Evolutionary conservation across 2,113 vertebrate species (phyloP).

Genomic region (Puma concolor): DNA sequence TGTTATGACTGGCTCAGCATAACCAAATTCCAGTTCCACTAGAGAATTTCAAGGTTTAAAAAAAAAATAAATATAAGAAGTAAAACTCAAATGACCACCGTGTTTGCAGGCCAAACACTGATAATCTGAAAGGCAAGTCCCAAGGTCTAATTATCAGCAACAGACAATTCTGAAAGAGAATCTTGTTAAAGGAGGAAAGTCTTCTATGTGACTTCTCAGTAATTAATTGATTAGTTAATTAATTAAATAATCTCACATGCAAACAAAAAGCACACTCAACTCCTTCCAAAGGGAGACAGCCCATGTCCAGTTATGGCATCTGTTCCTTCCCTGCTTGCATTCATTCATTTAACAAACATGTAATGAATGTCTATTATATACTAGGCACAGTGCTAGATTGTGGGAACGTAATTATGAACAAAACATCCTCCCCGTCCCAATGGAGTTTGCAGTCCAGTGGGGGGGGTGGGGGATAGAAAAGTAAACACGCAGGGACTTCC

Average conservation of each 20-base stretch:
- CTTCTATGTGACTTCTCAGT: neutral
- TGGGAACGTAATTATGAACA: neutral
- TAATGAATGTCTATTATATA: neutral
- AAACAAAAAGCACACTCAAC: neutral
- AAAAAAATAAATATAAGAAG: neutral
- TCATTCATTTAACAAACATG: neutral
- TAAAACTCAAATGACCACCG: slow-evolving; percentile 12
- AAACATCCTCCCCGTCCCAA: neutral
- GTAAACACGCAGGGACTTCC: neutral
- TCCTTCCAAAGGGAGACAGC: neutral
- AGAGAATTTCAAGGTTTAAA: neutral
- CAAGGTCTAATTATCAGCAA: neutral
- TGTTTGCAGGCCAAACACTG: slow-evolving; percentile 34
- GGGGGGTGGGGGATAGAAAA: neutral
- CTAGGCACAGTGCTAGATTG: neutral
- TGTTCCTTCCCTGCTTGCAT: slow-evolving; percentile 26
- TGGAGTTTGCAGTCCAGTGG: neutral
- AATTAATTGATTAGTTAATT: slow-evolving; percentile 7
- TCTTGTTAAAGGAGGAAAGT: neutral
- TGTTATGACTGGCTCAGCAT: neutral
- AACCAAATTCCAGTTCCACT: slow-evolving; percentile 53
- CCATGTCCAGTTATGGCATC: neutral
- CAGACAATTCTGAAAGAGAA: slow-evolving; percentile 31
- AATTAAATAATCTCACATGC: neutral
- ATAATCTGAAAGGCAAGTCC: slow-evolving; percentile 6